These are phyloP conservation scores for Aphis craccivora DNA, from an alignment of 1,140 invertebrate species.

Conservation along the genomic window DNA sequence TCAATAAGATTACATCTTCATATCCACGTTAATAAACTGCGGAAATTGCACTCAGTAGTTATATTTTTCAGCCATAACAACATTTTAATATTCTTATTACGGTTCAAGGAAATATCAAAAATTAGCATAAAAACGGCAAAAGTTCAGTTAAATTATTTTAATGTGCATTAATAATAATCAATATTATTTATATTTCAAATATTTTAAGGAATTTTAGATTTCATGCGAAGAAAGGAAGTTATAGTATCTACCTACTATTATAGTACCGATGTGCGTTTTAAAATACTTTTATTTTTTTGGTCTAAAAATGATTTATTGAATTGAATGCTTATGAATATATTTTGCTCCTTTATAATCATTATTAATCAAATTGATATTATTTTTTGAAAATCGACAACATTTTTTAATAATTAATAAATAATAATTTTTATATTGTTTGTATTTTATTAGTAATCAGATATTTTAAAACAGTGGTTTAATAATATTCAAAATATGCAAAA, in stretches of 20 bases:
- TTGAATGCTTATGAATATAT: neutral
- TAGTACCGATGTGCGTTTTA: neutral
- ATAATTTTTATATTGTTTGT: neutral
- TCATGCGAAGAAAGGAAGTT: neutral
- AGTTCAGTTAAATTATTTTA: constrained; percentile 5
- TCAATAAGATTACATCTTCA: neutral
- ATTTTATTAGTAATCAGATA: neutral
- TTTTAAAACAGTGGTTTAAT: no score
- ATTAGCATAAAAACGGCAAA: constrained; percentile 10
- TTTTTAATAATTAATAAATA: neutral
- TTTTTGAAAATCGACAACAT: neutral
- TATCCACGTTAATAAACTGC: neutral
- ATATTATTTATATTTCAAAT: neutral
- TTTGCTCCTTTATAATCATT: no score
- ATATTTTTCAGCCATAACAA: neutral
- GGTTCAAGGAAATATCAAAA: neutral
- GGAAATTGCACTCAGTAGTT: neutral
- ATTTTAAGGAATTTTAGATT: neutral
- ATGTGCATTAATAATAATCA: neutral
- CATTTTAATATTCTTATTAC: constrained; percentile 13
- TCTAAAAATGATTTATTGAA: neutral
- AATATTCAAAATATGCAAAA: no score
- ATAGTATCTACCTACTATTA: no score
- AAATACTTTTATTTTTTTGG: neutral
- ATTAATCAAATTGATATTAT: neutral